phyloP scores from a whole-genome alignment of 2,888 invertebrate species.

The Timandra comae region DNA sequence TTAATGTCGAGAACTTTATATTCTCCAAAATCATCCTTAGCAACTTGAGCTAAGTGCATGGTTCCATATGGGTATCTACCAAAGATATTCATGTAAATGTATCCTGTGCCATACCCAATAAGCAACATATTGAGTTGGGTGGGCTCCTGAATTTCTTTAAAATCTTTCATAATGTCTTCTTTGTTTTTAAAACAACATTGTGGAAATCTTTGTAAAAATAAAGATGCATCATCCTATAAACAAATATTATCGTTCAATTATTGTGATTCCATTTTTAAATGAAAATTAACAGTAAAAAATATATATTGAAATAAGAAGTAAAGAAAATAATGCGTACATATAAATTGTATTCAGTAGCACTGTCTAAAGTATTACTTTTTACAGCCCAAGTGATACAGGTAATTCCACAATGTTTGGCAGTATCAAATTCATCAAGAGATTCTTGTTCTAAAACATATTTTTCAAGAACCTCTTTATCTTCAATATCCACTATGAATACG shows the following conservation, averaged over 20 bases:
- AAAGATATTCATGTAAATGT: slow-evolving; percentile 85
- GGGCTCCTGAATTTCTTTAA: slow-evolving; percentile 78
- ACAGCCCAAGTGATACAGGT: slow-evolving; percentile 86
- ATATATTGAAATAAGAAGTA: too few relatives aligned
- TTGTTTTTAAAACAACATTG: slow-evolving; percentile 72
- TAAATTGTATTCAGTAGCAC: slow-evolving; percentile 59
- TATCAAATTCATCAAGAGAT: slow-evolving; percentile 60
- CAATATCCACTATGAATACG: slow-evolving; percentile 87
- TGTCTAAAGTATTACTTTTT: slow-evolving; percentile 56
- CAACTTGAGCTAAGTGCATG: slow-evolving; percentile 76
- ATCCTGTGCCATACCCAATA: slow-evolving; percentile 85
- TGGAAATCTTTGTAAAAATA: slow-evolving; percentile 77
- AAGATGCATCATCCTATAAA: slow-evolving; percentile 64
- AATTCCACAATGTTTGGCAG: slow-evolving; percentile 76
- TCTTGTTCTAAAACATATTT: slow-evolving; percentile 68
- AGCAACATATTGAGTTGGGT: slow-evolving; percentile 84
- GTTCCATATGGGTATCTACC: slow-evolving; percentile 89
- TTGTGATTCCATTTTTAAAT: slow-evolving; percentile 16
- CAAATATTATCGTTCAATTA: too few relatives aligned
- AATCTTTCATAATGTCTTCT: slow-evolving; percentile 76
- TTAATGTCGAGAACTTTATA: slow-evolving; percentile 80
- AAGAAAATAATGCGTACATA: too few relatives aligned
- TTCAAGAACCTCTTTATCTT: slow-evolving; percentile 88
- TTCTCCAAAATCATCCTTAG: slow-evolving; percentile 73
- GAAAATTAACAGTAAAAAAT: not conserved